A percentile compares a stretch with the other conserved stretches of the same genome.
phyloP scores from a whole-genome alignment of 2,113 vertebrate genomes.

The Sprattus sprattus region DNA sequence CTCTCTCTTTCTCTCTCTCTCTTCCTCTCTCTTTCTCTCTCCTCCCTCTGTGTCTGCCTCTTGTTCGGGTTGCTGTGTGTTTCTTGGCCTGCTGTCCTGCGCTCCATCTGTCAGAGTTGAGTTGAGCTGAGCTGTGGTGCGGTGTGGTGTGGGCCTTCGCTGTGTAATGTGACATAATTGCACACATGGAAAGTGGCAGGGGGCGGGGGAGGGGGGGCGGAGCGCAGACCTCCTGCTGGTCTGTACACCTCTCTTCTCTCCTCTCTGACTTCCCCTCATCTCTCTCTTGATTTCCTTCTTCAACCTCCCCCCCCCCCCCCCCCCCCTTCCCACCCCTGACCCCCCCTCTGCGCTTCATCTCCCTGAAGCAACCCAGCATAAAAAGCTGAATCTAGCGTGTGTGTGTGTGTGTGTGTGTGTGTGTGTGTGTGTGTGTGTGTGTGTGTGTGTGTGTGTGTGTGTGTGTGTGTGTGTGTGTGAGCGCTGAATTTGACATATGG shows the following conservation, averaged over 20 bases:
- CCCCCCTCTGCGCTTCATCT: not conserved
- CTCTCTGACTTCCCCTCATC: constrained; percentile 10
- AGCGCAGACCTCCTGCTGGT: too few relatives aligned
- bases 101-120: constrained; percentile 33
- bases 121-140: not conserved
- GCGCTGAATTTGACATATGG: not conserved
- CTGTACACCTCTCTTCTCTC: too few relatives aligned
- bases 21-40: not conserved
- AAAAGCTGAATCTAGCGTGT: too few relatives aligned
- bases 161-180: constrained; percentile 49
- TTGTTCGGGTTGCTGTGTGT: constrained; percentile 33
- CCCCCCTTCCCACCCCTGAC: too few relatives aligned
- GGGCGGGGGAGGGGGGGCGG: not conserved
- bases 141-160: constrained; percentile 24
- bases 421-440: too few relatives aligned
- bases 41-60: constrained; percentile 26
- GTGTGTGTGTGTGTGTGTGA: too few relatives aligned
- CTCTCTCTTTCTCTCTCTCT: not conserved
- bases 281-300: not conserved
- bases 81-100: constrained; percentile 13
- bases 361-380: not conserved
- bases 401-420: too few relatives aligned
- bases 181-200: constrained; percentile 24
- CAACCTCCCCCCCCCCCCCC: not conserved
- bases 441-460: too few relatives aligned